A percentile compares a stretch with the other conserved stretches of the same genome.
These are phyloP conservation scores for Idris sp. DNA, from an alignment of 1,140 invertebrate genomes.

Conservation along the genomic window DNA sequence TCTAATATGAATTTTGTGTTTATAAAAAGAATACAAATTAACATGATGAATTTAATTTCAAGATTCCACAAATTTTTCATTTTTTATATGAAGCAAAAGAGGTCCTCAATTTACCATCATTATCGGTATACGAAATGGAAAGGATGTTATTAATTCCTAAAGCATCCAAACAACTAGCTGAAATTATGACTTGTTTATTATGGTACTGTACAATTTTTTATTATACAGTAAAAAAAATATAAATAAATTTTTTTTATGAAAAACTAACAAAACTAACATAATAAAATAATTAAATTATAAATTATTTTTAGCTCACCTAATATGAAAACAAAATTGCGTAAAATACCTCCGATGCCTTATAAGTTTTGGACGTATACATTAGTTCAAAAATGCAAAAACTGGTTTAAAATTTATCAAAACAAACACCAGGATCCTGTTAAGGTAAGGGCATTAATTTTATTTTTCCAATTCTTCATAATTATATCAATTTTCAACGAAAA, in stretches of 20 bases:
- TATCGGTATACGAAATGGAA: constrained; percentile 82
- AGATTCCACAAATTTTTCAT: constrained; percentile 80
- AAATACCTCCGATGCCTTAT: constrained; percentile 81
- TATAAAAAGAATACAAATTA: background rate
- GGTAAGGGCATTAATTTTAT: too few relatives aligned
- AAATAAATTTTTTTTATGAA: too few relatives aligned
- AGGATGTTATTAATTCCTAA: constrained; percentile 81
- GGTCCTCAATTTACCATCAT: constrained; percentile 74
- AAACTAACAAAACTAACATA: background rate
- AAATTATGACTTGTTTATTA: constrained; percentile 81
- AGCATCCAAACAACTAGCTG: constrained; percentile 79
- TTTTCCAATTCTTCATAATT: too few relatives aligned
- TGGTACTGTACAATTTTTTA: constrained; percentile 63
- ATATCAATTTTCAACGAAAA: background rate
- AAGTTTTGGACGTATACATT: constrained; percentile 81
- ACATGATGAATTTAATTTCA: background rate
- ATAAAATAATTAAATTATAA: constrained; percentile 9
- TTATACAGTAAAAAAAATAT: too few relatives aligned
- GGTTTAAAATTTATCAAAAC: constrained; percentile 80
- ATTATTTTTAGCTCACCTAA: constrained; percentile 66
- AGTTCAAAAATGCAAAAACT: constrained; percentile 75
- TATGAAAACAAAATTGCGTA: constrained; percentile 68
- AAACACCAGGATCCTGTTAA: constrained; percentile 76
- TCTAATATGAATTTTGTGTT: constrained; percentile 4
- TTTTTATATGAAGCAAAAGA: constrained; percentile 80